A percentile compares a stretch with the other conserved stretches of the same genome.
Evolutionary conservation across 2,113 vertebrate genomes (phyloP).

Genomic region (Lycaon pictus): DNA sequence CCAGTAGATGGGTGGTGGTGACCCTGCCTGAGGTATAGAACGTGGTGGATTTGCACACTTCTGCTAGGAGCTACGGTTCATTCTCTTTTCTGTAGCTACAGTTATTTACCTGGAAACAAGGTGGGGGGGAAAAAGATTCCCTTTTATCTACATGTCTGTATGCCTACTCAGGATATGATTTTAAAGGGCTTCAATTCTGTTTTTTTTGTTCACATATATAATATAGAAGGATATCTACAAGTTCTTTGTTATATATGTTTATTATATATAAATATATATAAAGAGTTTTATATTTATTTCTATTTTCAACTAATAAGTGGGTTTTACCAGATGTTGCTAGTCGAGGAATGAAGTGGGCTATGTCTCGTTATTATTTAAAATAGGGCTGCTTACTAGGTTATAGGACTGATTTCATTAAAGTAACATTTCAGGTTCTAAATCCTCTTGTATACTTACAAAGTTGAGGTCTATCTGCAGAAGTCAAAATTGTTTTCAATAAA

Average conservation of each 20-base stretch:
- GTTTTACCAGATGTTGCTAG: neutral
- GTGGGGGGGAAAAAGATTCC: neutral
- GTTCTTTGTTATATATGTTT: neutral
- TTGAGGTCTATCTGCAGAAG: neutral
- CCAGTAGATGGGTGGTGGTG: neutral
- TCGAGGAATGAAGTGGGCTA: neutral
- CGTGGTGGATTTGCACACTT: neutral
- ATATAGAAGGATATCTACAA: neutral
- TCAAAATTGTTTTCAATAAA: neutral
- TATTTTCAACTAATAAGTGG: neutral
- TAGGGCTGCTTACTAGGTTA: neutral
- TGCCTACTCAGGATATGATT: neutral
- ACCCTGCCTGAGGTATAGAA: neutral
- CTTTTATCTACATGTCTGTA: neutral
- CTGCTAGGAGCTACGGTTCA: neutral
- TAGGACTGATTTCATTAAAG: neutral
- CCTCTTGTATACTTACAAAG: neutral
- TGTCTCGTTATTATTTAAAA: neutral
- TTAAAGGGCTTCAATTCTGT: neutral
- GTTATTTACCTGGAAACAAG: neutral
- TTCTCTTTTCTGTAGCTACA: neutral
- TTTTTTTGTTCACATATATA: neutral
- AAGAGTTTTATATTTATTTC: neutral
- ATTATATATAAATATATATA: neutral
- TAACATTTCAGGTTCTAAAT: neutral